A percentile compares a stretch with the other conserved stretches of the same genome.
Conservation (phyloP, 1,140 invertebrate species). For the Trinorchestia longiramus region DNA sequence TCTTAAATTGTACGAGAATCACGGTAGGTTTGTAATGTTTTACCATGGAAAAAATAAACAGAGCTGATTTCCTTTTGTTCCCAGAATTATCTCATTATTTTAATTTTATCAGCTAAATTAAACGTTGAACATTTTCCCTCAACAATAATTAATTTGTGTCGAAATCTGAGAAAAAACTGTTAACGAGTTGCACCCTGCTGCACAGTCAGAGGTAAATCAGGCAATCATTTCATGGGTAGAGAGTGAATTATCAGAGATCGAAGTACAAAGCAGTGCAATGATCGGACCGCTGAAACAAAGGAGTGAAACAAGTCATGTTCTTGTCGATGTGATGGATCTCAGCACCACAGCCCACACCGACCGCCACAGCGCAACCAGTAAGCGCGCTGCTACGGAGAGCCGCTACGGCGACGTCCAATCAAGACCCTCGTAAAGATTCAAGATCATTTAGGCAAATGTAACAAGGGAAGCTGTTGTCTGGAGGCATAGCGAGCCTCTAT, state of each 20-base stretch:
- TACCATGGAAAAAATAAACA: too few relatives aligned
- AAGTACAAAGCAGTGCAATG: not conserved
- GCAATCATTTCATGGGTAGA: not conserved
- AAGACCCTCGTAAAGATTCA: not conserved
- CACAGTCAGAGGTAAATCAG: not conserved
- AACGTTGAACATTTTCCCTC: too few relatives aligned
- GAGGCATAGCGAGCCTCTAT: constrained; percentile 11
- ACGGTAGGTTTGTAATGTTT: too few relatives aligned
- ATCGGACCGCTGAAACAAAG: not conserved
- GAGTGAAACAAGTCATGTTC: not conserved
- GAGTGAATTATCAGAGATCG: not conserved
- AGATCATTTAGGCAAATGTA: constrained; percentile 5
- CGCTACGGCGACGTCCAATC: not conserved
- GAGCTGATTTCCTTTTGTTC: too few relatives aligned
- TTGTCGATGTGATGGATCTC: not conserved
- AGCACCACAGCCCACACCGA: not conserved
- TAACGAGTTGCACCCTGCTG: not conserved
- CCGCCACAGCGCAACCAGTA: too few relatives aligned
- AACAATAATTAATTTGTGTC: not conserved
- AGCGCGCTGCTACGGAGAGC: too few relatives aligned
- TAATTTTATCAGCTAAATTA: too few relatives aligned
- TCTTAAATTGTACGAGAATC: too few relatives aligned
- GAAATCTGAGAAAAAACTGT: not conserved
- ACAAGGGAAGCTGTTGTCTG: constrained; percentile 20
- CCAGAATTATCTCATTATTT: too few relatives aligned